Conservation (phyloP, 2,113 vertebrate species). For the Chaenocephalus aceratus region DNA sequence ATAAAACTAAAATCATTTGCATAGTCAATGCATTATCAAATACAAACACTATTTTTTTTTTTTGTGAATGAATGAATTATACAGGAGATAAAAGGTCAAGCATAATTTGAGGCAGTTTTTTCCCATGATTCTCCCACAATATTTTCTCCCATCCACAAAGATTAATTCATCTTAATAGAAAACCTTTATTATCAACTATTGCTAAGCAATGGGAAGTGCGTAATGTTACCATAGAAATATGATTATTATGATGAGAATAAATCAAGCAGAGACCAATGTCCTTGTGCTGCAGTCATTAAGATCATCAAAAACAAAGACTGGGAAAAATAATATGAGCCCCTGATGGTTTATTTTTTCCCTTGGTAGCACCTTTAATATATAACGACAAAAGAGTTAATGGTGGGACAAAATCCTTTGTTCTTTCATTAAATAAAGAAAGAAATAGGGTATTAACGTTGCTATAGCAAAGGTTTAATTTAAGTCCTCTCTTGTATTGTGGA, state of each 20-base stretch:
- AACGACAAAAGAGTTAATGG: slow-evolving; percentile 12
- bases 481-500: slow-evolving; percentile 2
- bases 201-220: slow-evolving; percentile 51
- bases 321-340: slow-evolving; percentile 22
- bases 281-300: slow-evolving; percentile 46
- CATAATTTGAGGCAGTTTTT: slow-evolving; percentile 47
- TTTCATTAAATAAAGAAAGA: slow-evolving; percentile 24
- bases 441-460: slow-evolving; percentile 1
- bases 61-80: slow-evolving; percentile 35
- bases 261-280: slow-evolving; percentile 56
- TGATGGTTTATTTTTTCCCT: slow-evolving; percentile 5
- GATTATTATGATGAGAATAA: slow-evolving; percentile 64
- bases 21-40: slow-evolving; percentile 35
- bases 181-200: slow-evolving; percentile 54
- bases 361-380: background rate
- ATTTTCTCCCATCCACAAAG: slow-evolving; percentile 20
- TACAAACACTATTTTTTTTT: slow-evolving; percentile 10
- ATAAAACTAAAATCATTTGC: slow-evolving; percentile 33
- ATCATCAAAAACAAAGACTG: background rate
- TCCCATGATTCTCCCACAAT: slow-evolving; percentile 26
- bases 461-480: background rate
- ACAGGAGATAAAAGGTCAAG: background rate
- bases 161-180: slow-evolving; percentile 28
- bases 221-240: slow-evolving; percentile 72
- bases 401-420: slow-evolving; percentile 21